A percentile compares a stretch with the other conserved stretches of the same genome.
These are phyloP conservation scores for Drosophila phalerata DNA, from an alignment of 2,888 invertebrate species.

Conservation along the genomic window DNA sequence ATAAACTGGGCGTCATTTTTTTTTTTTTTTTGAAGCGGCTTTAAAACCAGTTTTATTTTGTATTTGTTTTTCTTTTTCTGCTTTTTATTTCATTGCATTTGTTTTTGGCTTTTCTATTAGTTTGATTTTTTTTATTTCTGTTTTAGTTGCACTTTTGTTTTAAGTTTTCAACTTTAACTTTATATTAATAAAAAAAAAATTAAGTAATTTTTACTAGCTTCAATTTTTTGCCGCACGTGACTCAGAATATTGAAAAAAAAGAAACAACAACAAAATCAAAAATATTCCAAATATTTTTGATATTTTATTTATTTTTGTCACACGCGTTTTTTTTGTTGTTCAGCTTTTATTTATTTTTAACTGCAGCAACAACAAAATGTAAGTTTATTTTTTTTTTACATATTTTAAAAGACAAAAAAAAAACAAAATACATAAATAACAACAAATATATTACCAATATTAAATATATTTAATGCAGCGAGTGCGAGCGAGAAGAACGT, in stretches of 20 bases:
- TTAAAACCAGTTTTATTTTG: constrained; percentile 57
- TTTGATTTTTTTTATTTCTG: neutral
- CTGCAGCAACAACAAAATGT: constrained; percentile 9
- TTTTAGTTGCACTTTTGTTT: constrained; percentile 19
- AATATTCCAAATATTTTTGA: constrained; percentile 10
- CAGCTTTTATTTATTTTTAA: constrained; percentile 19
- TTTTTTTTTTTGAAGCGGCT: constrained; percentile 22
- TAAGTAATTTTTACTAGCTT: constrained; percentile 7
- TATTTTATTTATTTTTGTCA: neutral
- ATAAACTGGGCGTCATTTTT: constrained; percentile 43
- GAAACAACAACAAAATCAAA: constrained; percentile 10
- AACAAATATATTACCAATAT: constrained; percentile 61
- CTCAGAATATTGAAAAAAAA: constrained; percentile 33
- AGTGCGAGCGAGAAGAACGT: constrained; percentile 25
- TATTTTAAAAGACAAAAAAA: constrained; percentile 23
- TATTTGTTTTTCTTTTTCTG: constrained; percentile 6
- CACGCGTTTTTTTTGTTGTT: constrained; percentile 13
- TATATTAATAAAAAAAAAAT: no score
- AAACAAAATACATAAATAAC: constrained; percentile 9
- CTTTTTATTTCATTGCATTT: constrained; percentile 30
- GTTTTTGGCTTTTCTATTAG: constrained; percentile 14
- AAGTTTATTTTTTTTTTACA: no score
- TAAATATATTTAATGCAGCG: constrained; percentile 8
- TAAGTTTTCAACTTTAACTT: constrained; percentile 10
- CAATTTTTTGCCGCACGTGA: constrained; percentile 51